Evolutionary conservation across 1,140 invertebrate genomes (phyloP).

Genomic region (Berghia stephanieae): DNA sequence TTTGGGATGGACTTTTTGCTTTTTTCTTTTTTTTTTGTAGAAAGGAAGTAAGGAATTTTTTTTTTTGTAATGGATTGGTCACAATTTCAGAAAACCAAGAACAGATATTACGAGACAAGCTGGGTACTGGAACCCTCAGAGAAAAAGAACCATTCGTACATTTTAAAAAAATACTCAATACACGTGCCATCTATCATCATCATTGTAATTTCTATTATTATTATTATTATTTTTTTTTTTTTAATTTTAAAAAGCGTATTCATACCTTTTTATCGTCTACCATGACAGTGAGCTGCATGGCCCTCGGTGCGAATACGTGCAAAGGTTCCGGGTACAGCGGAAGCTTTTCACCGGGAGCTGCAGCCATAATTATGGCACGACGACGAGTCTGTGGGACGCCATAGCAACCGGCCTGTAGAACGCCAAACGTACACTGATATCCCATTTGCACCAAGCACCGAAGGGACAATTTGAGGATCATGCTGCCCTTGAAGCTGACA

Average conservation of each 20-base stretch:
- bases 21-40: too few relatives aligned
- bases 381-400: conserved; percentile 85
- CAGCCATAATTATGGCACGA: conserved; percentile 83
- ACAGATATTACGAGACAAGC: too few relatives aligned
- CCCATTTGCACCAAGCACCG: conserved; percentile 81
- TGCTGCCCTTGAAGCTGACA: conserved; percentile 81
- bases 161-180: too few relatives aligned
- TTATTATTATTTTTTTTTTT: background rate
- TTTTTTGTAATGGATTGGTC: too few relatives aligned
- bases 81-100: too few relatives aligned
- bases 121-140: too few relatives aligned
- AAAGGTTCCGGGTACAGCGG: conserved; percentile 83
- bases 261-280: conserved; percentile 77
- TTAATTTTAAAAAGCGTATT: background rate
- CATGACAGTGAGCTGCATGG: conserved; percentile 77
- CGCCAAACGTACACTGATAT: conserved; percentile 87
- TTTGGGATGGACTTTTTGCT: too few relatives aligned
- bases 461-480: conserved; percentile 85
- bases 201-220: too few relatives aligned
- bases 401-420: conserved; percentile 82
- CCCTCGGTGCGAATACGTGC: conserved; percentile 80
- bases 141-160: too few relatives aligned
- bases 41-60: too few relatives aligned
- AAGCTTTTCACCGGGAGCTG: conserved; percentile 82
- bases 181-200: too few relatives aligned